Percentiles rank a stretch among this genome's conserved stretches.
Conservation (phyloP, 2,113 vertebrate genomes). For the Polypterus bichir region DNA sequence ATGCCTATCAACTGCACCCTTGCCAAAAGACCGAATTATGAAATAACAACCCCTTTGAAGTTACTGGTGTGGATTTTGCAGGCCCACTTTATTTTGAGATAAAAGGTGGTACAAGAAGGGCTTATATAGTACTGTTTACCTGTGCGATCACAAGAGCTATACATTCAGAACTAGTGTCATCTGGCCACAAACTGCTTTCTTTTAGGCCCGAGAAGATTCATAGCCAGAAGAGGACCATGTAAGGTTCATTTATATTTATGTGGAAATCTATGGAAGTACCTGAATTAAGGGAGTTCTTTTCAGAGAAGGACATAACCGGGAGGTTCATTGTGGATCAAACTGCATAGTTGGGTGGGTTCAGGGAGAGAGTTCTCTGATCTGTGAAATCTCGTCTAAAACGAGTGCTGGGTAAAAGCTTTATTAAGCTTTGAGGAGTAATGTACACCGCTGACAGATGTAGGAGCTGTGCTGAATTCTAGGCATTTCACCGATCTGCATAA, state of each 20-base stretch:
- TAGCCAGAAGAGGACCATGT: constrained; percentile 8
- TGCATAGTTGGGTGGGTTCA: constrained; percentile 8
- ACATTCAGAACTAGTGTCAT: constrained; percentile 7
- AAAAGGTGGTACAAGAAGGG: background rate
- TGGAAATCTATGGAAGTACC: constrained; percentile 6
- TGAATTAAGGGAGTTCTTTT: constrained; percentile 3
- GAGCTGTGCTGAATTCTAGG: constrained; percentile 11
- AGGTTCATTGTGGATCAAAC: constrained; percentile 6
- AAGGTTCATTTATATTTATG: constrained; percentile 12
- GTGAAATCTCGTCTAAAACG: constrained; percentile 2
- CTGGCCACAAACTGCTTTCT: constrained; percentile 10
- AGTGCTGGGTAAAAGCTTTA: constrained; percentile 11
- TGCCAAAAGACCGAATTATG: constrained; percentile 11
- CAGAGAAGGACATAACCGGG: constrained; percentile 14
- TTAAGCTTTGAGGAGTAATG: constrained; percentile 12
- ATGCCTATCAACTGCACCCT: constrained; percentile 1
- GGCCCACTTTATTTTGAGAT: constrained; percentile 12
- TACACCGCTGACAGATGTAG: constrained; percentile 5
- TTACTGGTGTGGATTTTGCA: constrained; percentile 18
- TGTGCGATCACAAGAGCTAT: constrained; percentile 12
- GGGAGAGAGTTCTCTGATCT: constrained; percentile 3
- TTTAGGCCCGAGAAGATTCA: constrained; percentile 12
- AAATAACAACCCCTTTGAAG: constrained; percentile 12
- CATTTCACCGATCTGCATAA: constrained; percentile 8
- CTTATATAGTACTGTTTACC: constrained; percentile 15